A percentile compares a stretch with the other conserved stretches of the same genome.
Conservation (phyloP, 2,797 vertebrate genomes). For the Galagoides demidoff region DNA sequence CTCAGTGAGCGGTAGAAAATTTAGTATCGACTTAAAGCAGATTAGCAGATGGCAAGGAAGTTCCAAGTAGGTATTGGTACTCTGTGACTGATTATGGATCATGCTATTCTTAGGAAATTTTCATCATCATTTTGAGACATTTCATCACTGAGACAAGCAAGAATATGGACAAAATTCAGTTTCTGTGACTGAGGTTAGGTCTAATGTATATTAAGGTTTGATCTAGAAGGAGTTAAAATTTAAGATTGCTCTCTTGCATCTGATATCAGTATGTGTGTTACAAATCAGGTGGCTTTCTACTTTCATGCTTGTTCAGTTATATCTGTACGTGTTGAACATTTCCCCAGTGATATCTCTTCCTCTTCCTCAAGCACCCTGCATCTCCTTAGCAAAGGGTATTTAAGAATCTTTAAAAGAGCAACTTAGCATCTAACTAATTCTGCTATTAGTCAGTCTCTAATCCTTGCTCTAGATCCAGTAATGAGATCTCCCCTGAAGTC, state of each 20-base stretch:
- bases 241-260: not conserved
- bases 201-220: not conserved
- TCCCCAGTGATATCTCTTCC: not conserved
- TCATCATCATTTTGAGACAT: not conserved
- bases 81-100: not conserved
- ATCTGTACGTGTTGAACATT: not conserved
- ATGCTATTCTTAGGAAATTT: slow-evolving; percentile 40
- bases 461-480: not conserved
- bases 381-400: not conserved
- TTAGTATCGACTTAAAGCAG: not conserved
- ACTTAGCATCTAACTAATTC: not conserved
- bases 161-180: slow-evolving; percentile 7
- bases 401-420: not conserved
- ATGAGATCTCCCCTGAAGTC: not conserved
- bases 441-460: not conserved
- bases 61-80: not conserved
- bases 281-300: not conserved
- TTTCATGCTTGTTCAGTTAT: not conserved
- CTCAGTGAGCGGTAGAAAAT: not conserved
- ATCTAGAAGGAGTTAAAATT: not conserved
- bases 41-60: not conserved
- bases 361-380: not conserved
- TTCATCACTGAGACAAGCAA: not conserved
- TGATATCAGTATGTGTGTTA: not conserved
- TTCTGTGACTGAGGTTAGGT: not conserved